Base-by-base conservation (phyloP, 2,888 invertebrate species). In the Cerceris rybyensis region DNA sequence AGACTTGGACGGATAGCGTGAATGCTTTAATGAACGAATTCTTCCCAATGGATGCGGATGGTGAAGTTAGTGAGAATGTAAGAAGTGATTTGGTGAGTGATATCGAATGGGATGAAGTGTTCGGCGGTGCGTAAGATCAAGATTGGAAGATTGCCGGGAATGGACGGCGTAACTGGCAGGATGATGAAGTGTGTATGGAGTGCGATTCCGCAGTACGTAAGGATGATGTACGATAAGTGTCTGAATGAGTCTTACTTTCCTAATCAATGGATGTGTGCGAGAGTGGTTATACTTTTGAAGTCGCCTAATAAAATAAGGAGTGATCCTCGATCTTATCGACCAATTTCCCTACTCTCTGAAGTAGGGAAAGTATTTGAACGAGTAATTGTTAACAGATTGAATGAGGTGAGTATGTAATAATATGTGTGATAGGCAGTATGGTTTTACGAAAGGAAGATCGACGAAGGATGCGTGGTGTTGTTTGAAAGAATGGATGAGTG, bases 171-270 rank as follows among this genome's bases (percentile, higher is more conserved):
- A 14, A 58, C 6, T 13, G 49, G 13, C 0, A 58, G 49, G 16
- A 68, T 59, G 68, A 4, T 68, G 41, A 28, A 14, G 16, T 7
- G 9, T 13, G 17, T 50, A 6, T 68, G 68, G 68, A 39, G 13
- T 1, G 68, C 42, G 6, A 59, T 68, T 2, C 59, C 68, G 6
- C 16, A 52, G 14, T 59, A 52, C 50, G 0, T 69, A 54, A 60
- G 52, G 17, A 52, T 9, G 8, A 7, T 69, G 16, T 69, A 69
- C 17, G 60, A 69, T 28, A 0, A n/a, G n/a, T 69, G 60, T 42
- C 9, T 69, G 49, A 59, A n/a, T 0, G 2, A 5, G 54, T 16
- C 14, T 11, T 7, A 14, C 13, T 69, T 69, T 17, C 54, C 57
- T 41, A 52, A 13, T 42, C 54, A 60, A 17, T 69, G 59, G 69